Evolutionary conservation across 2,113 vertebrate species (phyloP), one percentile per base, ranked within the genome.

Genomic region (Pelusios castaneus): DNA sequence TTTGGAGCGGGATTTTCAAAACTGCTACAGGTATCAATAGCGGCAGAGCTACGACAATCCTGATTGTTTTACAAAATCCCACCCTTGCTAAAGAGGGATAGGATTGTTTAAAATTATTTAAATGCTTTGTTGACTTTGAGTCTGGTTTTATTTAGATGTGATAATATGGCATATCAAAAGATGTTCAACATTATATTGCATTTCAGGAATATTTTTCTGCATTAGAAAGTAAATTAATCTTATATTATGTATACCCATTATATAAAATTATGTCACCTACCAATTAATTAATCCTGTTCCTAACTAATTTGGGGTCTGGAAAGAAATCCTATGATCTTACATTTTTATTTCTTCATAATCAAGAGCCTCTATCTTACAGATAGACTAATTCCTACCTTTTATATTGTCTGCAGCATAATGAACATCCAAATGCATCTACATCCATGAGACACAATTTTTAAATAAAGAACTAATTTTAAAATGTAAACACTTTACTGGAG

Each of bases 391-490:
- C 90, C 80, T 56, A 75, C 21, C 67, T 90, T 88, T 6, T 81
- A 49, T 70, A 84, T 89, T n/a, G 88, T 43, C 13, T 88, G 13
- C 34, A 27, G 34, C 31, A 56, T 78, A 87, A 94, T 78, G 85
- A 81, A 51, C 6, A 5, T 88, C 79, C 47, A 93, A 89, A 89
- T 22, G 80, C 41, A 73, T 92, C 84, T 94, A 79, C 90, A 73
- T 89, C 54, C 81, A 96, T 87, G 16, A 25, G 3, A 82, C 41
- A 80, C 49, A 3, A 3, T 52, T 96, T 95, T 49, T 96, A 91
- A 94, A 96, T 91, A n/a, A 96, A 94, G 67, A 90, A 82, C 7
- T 95, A 55, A 87, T 77, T 96, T 97, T 88, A 91, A 95, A 96
- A 97, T 84, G 93, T 90, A 96, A 95, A 94, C 43, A 43, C 70